A percentile compares a stretch with the other conserved stretches of the same genome.
Conservation (phyloP, 92 coral and sea anemone species). For the Paragorgia papillata region DNA sequence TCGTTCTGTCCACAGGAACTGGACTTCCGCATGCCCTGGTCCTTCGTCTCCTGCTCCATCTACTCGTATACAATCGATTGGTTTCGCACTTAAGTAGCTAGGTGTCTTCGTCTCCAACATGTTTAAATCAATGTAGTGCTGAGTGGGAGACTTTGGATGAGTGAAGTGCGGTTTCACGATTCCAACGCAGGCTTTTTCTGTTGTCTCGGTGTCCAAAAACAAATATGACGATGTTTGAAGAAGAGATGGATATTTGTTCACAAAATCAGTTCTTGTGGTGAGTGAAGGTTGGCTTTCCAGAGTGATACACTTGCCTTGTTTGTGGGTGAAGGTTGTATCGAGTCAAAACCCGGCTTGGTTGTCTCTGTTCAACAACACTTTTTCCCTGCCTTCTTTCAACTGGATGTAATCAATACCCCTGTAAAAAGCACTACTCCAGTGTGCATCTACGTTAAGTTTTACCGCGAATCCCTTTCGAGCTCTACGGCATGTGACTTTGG, state of each 20-base stretch:
- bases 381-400: constrained; percentile 50
- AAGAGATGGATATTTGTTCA: constrained; percentile 44
- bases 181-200: constrained; percentile 63
- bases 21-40: too few relatives aligned
- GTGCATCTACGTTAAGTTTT: constrained; percentile 31
- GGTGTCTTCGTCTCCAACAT: constrained; percentile 57
- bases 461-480: constrained; percentile 26
- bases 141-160: constrained; percentile 61
- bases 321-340: constrained; percentile 59
- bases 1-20: constrained; percentile 66
- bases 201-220: constrained; percentile 62
- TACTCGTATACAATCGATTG: constrained; percentile 60
- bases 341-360: constrained; percentile 66
- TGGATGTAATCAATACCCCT: constrained; percentile 53
- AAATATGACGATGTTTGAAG: constrained; percentile 64
- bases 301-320: constrained; percentile 46
- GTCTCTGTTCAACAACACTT: constrained; percentile 50
- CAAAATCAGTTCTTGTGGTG: constrained; percentile 57
- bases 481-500: constrained; percentile 11
- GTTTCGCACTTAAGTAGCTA: constrained; percentile 32
- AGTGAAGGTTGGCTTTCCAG: constrained; percentile 14
- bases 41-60: constrained; percentile 72
- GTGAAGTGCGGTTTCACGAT: constrained; percentile 60
- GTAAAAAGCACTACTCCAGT: constrained; percentile 38
- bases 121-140: constrained; percentile 61